Base-by-base conservation (phyloP, 1,140 invertebrate genomes). In the Drosophila setifemur region DNA sequence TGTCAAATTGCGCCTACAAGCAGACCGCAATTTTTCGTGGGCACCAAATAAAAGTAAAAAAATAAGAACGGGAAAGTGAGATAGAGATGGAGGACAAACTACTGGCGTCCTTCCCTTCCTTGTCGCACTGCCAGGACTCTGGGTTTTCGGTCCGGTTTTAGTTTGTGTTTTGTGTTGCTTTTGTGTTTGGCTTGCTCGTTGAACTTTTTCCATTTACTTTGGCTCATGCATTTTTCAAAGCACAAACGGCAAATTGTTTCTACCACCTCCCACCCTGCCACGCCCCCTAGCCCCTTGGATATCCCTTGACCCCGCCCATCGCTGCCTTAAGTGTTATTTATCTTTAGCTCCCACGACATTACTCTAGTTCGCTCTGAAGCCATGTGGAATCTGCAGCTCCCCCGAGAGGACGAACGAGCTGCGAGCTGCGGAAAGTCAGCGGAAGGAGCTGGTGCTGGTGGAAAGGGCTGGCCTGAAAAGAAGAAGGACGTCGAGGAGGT, bases 131-230 rank as follows among this genome's bases (percentile, higher is more conserved):
- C 14, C 11, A 9, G 5, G 42, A n/a, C 21, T n/a, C n/a, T 21
- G 19, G 19, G n/a, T n/a, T 42, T 5, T 25, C 21, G 21, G 40
- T n/a, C 42, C 42, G n/a, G 23, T 16, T 40, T 29, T n/a, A 26
- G 43, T 47, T 26, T 9, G 37, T 37, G 35, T 55, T 48, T 49
- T 64, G 37, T 49, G 73, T 71, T 85, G 60, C 58, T 58, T 72
- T 69, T 85, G 60, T 83, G 69, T 73, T 85, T 71, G 70, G 55
- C 49, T 60, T 71, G 68, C 72, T 76, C 57, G 57, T 64, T 69
- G 71, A 86, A 86, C 82, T 86, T 85, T 86, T 86, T 86, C 81
- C 81, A 86, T 86, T 86, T 86, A 86, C 75, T 81, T 86, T 81
- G 68, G 75, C 75, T 86, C 81, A 86, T 86, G 75, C 81, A 86